Conservation (phyloP, 2,888 invertebrate genomes). For the Chrysodeixis includens region DNA sequence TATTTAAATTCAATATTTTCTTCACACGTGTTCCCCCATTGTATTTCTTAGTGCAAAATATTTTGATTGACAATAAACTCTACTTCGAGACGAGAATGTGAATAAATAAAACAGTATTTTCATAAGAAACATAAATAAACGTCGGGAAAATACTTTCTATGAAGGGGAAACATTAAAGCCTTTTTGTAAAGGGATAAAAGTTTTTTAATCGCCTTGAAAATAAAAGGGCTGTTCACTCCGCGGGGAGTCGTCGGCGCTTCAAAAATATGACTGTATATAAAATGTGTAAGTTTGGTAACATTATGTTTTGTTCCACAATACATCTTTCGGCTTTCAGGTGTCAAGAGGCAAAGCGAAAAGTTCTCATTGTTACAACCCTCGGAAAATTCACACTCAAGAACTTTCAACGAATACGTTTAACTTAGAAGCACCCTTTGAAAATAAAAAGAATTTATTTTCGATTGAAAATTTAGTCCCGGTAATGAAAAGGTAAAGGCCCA, state of each 20-base stretch:
- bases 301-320: constrained; percentile 70
- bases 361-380: constrained; percentile 74
- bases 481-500: constrained; percentile 85
- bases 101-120: constrained; percentile 59
- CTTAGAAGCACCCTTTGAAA: constrained; percentile 49
- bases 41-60: constrained; percentile 56
- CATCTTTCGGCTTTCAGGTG: constrained; percentile 75
- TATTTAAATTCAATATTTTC: constrained; percentile 60
- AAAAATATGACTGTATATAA: constrained; percentile 64
- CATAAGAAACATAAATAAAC: constrained; percentile 48
- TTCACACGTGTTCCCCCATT: constrained; percentile 54
- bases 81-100: constrained; percentile 55
- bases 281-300: constrained; percentile 43
- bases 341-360: constrained; percentile 77
- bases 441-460: constrained; percentile 56
- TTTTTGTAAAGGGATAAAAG: constrained; percentile 67
- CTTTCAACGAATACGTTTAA: constrained; percentile 51
- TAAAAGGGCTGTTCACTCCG: constrained; percentile 67
- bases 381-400: constrained; percentile 68
- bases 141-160: constrained; percentile 49
- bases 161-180: constrained; percentile 65
- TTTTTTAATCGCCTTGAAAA: constrained; percentile 78
- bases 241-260: constrained; percentile 52
- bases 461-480: constrained; percentile 73
- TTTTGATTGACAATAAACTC: constrained; percentile 70